A percentile compares a stretch with the other conserved stretches of the same genome.
phyloP scores from a whole-genome alignment of 1,140 invertebrate species.

The Helicoverpa armigera region DNA sequence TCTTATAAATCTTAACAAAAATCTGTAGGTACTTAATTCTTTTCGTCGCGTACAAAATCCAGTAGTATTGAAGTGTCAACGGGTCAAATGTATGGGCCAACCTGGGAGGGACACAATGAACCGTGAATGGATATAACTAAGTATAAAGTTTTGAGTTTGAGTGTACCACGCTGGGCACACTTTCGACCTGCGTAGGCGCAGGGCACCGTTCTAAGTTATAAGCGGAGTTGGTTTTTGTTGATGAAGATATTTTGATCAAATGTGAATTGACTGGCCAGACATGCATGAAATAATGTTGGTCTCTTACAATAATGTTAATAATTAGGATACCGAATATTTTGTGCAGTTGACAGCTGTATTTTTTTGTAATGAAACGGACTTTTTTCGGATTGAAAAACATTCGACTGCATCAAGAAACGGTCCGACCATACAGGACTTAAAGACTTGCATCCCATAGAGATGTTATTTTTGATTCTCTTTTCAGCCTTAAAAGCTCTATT shows the following conservation, averaged over 20 bases:
- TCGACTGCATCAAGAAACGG: no score
- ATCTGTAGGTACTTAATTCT: neutral
- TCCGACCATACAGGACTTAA: no score
- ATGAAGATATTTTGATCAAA: neutral
- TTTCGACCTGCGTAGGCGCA: conserved; percentile 61
- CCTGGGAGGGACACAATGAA: conserved; percentile 39
- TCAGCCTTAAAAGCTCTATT: no score
- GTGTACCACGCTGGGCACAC: conserved; percentile 49
- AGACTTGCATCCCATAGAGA: no score
- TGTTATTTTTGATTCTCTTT: no score
- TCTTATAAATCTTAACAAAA: conserved; percentile 2
- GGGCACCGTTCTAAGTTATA: neutral
- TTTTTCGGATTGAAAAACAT: no score
- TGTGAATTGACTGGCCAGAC: no score
- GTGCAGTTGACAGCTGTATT: no score
- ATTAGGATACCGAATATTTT: no score
- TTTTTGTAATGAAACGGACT: no score
- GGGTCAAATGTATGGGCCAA: conserved; percentile 34
- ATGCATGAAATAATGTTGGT: no score
- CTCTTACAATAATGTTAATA: no score
- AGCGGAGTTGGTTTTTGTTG: neutral
- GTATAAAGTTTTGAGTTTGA: conserved; percentile 45
- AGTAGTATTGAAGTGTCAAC: conserved; percentile 45
- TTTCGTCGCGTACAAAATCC: conserved; percentile 23
- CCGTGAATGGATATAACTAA: conserved; percentile 40